Conservation (phyloP, 1,140 invertebrate species). For the Vanessa tameamea region DNA sequence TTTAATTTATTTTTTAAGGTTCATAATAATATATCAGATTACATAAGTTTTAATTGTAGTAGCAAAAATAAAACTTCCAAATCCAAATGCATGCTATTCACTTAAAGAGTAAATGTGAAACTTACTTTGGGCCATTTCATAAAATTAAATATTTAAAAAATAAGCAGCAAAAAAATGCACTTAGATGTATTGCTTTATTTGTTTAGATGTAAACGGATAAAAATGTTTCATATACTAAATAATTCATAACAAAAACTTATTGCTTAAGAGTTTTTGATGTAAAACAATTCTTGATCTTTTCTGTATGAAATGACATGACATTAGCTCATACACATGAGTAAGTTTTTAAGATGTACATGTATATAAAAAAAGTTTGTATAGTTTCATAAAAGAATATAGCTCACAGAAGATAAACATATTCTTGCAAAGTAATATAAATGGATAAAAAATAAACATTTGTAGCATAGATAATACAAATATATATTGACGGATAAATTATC, state of each 20-base stretch:
- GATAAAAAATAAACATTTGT: neutral
- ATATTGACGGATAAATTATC: neutral
- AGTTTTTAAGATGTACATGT: too few species aligned
- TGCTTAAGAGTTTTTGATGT: too few species aligned
- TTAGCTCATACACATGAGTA: neutral
- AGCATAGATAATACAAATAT: neutral
- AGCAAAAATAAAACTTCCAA: conserved; percentile 2
- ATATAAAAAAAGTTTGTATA: too few species aligned
- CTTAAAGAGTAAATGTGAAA: neutral
- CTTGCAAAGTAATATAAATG: conserved; percentile 4
- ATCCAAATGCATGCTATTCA: neutral
- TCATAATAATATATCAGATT: neutral
- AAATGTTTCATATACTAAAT: neutral
- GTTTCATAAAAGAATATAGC: too few species aligned
- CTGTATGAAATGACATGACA: too few species aligned
- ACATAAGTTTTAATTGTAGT: neutral
- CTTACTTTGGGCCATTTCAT: neutral
- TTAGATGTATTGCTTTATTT: neutral
- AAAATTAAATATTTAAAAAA: neutral
- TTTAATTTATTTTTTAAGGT: neutral
- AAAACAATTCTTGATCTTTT: neutral
- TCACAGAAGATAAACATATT: too few species aligned
- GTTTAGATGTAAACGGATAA: too few species aligned
- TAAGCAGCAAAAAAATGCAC: neutral
- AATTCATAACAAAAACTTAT: neutral